Evolutionary conservation across 2,888 invertebrate species (phyloP).

Genomic region (Pseudanteris insignis): DNA sequence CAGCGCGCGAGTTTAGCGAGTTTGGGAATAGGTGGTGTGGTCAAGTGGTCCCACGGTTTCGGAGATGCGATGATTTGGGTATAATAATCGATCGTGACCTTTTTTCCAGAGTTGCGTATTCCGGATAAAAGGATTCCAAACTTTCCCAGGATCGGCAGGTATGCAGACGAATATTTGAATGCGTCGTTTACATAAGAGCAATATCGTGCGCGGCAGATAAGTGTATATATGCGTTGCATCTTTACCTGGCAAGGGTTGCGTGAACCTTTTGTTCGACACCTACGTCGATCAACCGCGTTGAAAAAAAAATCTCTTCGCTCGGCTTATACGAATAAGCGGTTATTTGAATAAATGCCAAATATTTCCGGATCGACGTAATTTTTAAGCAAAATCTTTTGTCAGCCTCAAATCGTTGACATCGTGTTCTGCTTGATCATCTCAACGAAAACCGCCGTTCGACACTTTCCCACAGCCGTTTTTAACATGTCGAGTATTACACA

Average conservation of each 20-base stretch:
- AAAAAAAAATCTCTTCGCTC: constrained; percentile 20
- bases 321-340: constrained; percentile 1
- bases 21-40: too few relatives aligned
- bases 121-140: constrained; percentile 35
- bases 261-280: constrained; percentile 28
- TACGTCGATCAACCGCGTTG: constrained; percentile 30
- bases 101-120: constrained; percentile 45
- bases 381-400: constrained; percentile 28
- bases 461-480: too few relatives aligned
- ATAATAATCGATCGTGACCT: constrained; percentile 31
- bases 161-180: too few relatives aligned
- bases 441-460: constrained; percentile 5
- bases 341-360: constrained; percentile 38
- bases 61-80: neutral
- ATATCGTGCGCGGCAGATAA: constrained; percentile 16
- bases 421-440: constrained; percentile 24
- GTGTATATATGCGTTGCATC: constrained; percentile 16
- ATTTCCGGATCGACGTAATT: constrained; percentile 39
- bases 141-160: constrained; percentile 39
- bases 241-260: constrained; percentile 46
- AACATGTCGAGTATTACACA: too few relatives aligned
- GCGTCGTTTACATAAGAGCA: constrained; percentile 40
- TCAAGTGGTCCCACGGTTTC: constrained; percentile 40
- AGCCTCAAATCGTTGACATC: constrained; percentile 19
- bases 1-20: too few relatives aligned